phyloP scores from a whole-genome alignment of 2,888 invertebrate species.

The Drosophila dives region DNA sequence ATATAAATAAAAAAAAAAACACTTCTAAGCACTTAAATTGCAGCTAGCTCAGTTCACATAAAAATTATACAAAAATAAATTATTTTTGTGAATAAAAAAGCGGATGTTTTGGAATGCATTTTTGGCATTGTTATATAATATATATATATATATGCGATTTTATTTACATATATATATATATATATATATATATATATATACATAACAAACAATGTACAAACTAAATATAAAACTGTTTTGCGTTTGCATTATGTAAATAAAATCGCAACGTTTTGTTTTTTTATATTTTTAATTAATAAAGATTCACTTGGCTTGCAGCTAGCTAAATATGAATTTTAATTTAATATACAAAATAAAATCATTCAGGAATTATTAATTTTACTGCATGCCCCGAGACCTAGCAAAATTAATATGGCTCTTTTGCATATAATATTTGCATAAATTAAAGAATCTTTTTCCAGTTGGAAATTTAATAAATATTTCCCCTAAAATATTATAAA shows the following conservation, averaged over 20 bases:
- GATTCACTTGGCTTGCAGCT: too few relatives aligned
- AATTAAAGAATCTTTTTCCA: too few relatives aligned
- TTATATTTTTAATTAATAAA: too few relatives aligned
- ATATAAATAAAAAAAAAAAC: neutral
- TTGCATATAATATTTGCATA: too few relatives aligned
- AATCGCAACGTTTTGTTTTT: too few relatives aligned
- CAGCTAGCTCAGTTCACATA: neutral
- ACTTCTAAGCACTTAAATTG: neutral
- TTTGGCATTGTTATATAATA: neutral
- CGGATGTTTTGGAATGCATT: neutral
- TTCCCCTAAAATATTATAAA: neutral
- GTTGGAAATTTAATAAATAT: neutral
- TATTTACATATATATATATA: too few relatives aligned
- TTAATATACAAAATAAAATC: neutral
- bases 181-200: too few relatives aligned
- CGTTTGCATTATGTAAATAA: too few relatives aligned
- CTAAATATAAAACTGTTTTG: neutral
- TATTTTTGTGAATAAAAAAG: neutral
- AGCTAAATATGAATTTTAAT: neutral
- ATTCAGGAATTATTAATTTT: neutral
- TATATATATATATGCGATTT: too few relatives aligned
- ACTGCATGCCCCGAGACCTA: too few relatives aligned
- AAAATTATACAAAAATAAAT: neutral
- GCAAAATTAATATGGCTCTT: too few relatives aligned
- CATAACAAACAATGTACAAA: neutral